Evolutionary conservation across 2,888 invertebrate species (phyloP).

Genomic region (Scaptomyza polygonia): DNA sequence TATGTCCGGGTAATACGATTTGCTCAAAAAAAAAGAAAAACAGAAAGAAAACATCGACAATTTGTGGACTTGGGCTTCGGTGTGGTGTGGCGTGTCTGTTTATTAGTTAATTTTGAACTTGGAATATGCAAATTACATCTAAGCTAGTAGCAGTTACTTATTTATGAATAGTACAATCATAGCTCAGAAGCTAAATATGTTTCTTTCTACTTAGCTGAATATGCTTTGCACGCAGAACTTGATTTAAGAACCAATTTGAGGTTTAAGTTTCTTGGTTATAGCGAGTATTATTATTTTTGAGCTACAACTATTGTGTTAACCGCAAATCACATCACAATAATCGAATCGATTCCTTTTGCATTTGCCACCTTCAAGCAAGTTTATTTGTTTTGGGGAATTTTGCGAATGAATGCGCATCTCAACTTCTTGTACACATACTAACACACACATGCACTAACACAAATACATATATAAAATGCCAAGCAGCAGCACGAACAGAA

Average conservation of each 20-base stretch:
- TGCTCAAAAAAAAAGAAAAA: slow-evolving; percentile 25
- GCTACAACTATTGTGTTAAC: slow-evolving; percentile 11
- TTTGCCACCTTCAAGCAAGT: slow-evolving; percentile 52
- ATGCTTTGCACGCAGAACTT: background rate
- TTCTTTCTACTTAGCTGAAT: slow-evolving; percentile 1
- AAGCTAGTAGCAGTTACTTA: slow-evolving; percentile 1
- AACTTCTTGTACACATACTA: slow-evolving; percentile 22
- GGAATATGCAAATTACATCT: slow-evolving; percentile 63
- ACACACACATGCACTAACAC: background rate
- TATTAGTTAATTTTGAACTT: slow-evolving; percentile 68
- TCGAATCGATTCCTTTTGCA: background rate
- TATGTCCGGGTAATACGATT: slow-evolving; percentile 42
- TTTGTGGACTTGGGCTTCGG: slow-evolving; percentile 66
- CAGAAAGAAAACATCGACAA: slow-evolving; percentile 53
- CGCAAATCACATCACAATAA: slow-evolving; percentile 37
- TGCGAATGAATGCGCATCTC: slow-evolving; percentile 63
- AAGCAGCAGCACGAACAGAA: slow-evolving; percentile 51
- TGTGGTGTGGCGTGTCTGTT: slow-evolving; percentile 60
- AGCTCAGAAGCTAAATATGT: too few relatives aligned
- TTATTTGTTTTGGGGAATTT: slow-evolving; percentile 78
- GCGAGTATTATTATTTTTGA: background rate
- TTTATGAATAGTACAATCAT: background rate
- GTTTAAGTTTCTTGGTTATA: too few relatives aligned
- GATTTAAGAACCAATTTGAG: background rate
- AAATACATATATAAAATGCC: background rate